Evolutionary conservation across 2,888 invertebrate species (phyloP).

Genomic region (Pelosia muscerda): DNA sequence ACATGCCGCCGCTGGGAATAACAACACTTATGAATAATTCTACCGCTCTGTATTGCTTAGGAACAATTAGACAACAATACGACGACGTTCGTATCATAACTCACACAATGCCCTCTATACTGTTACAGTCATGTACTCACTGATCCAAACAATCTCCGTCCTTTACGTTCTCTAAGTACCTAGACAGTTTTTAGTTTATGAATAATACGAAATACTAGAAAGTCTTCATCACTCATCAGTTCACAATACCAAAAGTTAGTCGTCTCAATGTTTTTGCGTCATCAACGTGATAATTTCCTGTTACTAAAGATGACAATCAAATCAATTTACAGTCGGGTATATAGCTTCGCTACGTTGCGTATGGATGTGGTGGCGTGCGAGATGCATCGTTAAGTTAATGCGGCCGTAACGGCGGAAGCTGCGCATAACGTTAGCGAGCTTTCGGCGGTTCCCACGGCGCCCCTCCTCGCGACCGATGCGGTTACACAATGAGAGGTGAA

Average conservation of each 20-base stretch:
- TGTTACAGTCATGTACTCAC: conserved; percentile 62
- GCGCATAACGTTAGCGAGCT: conserved; percentile 76
- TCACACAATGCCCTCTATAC: conserved; percentile 77
- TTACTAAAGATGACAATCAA: conserved; percentile 75
- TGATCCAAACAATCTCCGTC: conserved; percentile 46
- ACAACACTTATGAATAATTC: conserved; percentile 84
- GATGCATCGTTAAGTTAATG: conserved; percentile 81
- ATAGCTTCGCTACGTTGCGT: conserved; percentile 57
- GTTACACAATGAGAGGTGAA: conserved; percentile 87
- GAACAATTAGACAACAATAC: conserved; percentile 85
- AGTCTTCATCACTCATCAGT: conserved; percentile 47
- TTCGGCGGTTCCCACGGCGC: conserved; percentile 85
- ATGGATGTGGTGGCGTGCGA: conserved; percentile 68
- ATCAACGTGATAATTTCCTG: conserved; percentile 76
- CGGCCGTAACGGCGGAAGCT: conserved; percentile 82
- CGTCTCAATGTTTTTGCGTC: conserved; percentile 60
- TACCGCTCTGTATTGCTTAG: conserved; percentile 74
- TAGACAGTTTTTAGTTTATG: conserved; percentile 37
- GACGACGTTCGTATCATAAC: conserved; percentile 77
- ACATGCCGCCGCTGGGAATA: conserved; percentile 77
- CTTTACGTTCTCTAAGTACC: conserved; percentile 48
- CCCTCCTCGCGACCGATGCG: conserved; percentile 67
- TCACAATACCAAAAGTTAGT: conserved; percentile 47
- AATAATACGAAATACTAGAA: conserved; percentile 55
- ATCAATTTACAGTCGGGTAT: conserved; percentile 73